Evolutionary conservation across 2,888 invertebrate species (phyloP).

Genomic region (Athalia circularis): DNA sequence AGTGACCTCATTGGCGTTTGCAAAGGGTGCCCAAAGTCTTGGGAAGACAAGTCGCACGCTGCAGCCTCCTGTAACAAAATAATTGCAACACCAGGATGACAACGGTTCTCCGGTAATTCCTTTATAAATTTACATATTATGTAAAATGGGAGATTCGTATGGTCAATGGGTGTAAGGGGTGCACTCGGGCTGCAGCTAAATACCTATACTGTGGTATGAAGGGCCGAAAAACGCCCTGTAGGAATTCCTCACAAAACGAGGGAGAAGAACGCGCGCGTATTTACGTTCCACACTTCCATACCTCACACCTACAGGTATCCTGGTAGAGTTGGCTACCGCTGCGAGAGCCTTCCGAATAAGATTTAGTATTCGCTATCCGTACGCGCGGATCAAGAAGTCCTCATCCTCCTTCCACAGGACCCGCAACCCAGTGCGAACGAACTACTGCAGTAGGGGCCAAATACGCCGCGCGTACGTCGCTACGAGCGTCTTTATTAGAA

Average conservation of each 20-base stretch:
- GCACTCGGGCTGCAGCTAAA: too few species aligned
- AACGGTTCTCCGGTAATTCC: too few species aligned
- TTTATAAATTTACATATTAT: background rate
- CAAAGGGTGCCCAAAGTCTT: conserved; percentile 71
- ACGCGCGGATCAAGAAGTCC: conserved; percentile 43
- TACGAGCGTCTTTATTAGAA: conserved; percentile 72
- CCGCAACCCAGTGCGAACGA: background rate
- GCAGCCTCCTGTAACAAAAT: conserved; percentile 67
- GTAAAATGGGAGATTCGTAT: background rate
- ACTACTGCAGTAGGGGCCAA: too few species aligned
- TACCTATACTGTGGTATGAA: background rate
- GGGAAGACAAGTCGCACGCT: conserved; percentile 72
- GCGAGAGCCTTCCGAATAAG: conserved; percentile 6
- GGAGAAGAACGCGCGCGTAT: too few species aligned
- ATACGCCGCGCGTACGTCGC: too few species aligned
- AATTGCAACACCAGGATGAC: background rate
- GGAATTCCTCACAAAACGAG: background rate
- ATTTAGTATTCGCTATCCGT: conserved; percentile 71
- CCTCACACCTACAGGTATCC: too few species aligned
- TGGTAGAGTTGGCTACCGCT: too few species aligned
- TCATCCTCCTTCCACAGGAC: conserved; percentile 34
- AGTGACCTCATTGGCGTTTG: conserved; percentile 66
- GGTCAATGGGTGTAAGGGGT: too few species aligned
- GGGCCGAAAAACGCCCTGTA: background rate
- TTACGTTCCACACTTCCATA: too few species aligned